Evolutionary conservation across 2,113 vertebrate species (phyloP).

Genomic region (Pelodiscus sinensis): DNA sequence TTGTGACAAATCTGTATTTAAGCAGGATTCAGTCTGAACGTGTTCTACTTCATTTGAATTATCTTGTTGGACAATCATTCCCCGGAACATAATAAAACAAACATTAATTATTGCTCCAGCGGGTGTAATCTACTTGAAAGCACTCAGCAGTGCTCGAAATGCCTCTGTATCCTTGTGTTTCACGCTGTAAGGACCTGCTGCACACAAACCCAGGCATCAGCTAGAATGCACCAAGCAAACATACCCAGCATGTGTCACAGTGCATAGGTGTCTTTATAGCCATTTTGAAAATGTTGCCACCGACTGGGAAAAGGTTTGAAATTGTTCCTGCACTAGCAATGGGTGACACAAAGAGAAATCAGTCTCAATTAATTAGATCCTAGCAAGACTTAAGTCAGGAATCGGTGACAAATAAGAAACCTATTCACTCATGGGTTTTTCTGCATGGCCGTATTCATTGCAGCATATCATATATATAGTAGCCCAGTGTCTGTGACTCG

Average conservation of each 20-base stretch:
- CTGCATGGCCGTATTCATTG: background rate
- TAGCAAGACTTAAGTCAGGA: background rate
- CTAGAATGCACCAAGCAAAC: accelerated
- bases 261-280: accelerated
- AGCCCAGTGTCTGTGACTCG: too few species aligned
- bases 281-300: accelerated
- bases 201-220: background rate
- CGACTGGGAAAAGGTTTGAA: accelerated
- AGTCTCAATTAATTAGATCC: background rate
- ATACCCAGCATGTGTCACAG: accelerated
- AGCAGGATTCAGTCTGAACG: slow-evolving; percentile 44
- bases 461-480: too few species aligned
- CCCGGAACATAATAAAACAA: slow-evolving; percentile 76
- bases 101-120: slow-evolving; percentile 75
- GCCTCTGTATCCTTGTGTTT: background rate
- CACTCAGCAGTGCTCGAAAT: slow-evolving; percentile 3
- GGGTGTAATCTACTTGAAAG: slow-evolving; percentile 46
- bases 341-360: background rate
- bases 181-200: background rate
- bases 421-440: background rate
- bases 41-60: slow-evolving; percentile 64
- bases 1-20: slow-evolving; percentile 35
- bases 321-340: background rate
- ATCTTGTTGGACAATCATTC: slow-evolving; percentile 69
- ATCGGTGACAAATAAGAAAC: background rate